Evolutionary conservation across 2,797 vertebrate species (phyloP).

Genomic region (Macrochelys suwanniensis): DNA sequence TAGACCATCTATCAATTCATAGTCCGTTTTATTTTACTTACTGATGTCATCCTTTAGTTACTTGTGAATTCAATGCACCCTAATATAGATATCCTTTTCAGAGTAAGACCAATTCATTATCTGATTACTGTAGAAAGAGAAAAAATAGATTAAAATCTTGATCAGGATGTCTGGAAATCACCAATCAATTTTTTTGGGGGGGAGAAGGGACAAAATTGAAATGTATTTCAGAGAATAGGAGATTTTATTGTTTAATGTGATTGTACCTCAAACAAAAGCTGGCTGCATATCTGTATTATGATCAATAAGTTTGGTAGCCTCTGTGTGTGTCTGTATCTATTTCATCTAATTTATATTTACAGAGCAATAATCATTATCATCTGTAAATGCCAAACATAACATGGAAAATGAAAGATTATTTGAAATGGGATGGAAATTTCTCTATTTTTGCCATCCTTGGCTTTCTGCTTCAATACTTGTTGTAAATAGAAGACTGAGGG

Average conservation of each 20-base stretch:
- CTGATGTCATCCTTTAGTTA: rapidly evolving
- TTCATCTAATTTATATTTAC: not conserved
- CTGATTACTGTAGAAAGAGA: not conserved
- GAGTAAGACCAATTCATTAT: not conserved
- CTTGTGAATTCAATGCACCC: not conserved
- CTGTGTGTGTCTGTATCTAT: not conserved
- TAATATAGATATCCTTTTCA: not conserved
- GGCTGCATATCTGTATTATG: not conserved
- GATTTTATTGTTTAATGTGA: not conserved
- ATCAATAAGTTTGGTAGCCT: not conserved
- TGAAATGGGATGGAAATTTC: not conserved
- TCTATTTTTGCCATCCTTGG: not conserved
- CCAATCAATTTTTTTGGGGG: not conserved
- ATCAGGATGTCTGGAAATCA: not conserved
- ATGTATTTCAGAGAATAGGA: not conserved
- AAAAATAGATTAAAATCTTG: not conserved
- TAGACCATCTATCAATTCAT: not conserved
- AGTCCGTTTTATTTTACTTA: conserved; percentile 5
- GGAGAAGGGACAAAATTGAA: not conserved
- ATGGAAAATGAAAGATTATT: not conserved
- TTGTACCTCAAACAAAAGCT: not conserved
- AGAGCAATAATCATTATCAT: not conserved
- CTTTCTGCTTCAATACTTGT: not conserved
- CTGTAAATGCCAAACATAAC: not conserved
- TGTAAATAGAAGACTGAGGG: not conserved